A percentile compares a stretch with the other conserved stretches of the same genome.
Conservation (phyloP, 2,113 vertebrate genomes). For the Dasyurus viverrinus region DNA sequence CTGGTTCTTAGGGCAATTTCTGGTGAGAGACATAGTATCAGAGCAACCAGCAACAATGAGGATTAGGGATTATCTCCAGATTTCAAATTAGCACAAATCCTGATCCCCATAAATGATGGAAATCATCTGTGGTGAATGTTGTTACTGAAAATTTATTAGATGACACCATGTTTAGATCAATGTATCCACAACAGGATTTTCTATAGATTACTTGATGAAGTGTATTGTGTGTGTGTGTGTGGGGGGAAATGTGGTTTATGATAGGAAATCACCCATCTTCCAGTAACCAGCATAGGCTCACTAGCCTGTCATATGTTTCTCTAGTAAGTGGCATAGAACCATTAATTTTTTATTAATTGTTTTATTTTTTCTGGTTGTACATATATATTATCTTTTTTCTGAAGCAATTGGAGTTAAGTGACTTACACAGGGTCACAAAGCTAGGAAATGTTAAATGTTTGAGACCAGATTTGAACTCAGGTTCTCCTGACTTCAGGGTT, state of each 20-base stretch:
- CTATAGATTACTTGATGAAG: neutral
- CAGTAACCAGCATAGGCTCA: neutral
- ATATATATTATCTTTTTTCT: too few relatives aligned
- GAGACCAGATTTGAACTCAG: too few relatives aligned
- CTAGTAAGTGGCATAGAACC: neutral
- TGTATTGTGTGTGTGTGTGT: too few relatives aligned
- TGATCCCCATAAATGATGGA: neutral
- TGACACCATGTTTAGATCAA: neutral
- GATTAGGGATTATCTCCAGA: slow-evolving; percentile 49
- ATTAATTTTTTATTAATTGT: too few relatives aligned
- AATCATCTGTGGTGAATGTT: neutral
- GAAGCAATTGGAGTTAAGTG: too few relatives aligned
- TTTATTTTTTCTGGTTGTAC: too few relatives aligned
- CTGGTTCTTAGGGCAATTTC: neutral
- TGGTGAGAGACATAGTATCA: slow-evolving; percentile 18
- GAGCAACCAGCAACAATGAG: slow-evolving; percentile 38
- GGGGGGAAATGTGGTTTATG: neutral
- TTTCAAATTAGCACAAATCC: slow-evolving; percentile 31
- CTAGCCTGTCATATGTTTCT: neutral
- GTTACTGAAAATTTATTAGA: neutral
- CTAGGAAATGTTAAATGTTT: too few relatives aligned
- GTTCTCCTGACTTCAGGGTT: too few relatives aligned
- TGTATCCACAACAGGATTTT: slow-evolving; percentile 1
- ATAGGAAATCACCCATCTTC: neutral
- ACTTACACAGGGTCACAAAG: too few relatives aligned